Base-by-base conservation (phyloP, 1,140 invertebrate species). In the Cecropterus lyciades region DNA sequence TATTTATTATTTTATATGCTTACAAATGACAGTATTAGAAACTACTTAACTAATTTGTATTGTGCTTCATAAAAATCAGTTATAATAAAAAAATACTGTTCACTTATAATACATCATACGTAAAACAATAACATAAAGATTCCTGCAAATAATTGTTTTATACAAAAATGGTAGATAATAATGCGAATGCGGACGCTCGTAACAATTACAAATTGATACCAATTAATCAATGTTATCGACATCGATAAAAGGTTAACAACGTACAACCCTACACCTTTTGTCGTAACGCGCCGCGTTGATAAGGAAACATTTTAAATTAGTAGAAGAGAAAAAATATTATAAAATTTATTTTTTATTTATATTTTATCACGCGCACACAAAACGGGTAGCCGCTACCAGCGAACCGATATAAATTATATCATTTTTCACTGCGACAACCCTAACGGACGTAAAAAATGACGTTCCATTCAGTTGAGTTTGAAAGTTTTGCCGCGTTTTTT, bases 221-320 rank as follows among this genome's bases (percentile, higher is more conserved):
- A n/a, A 37, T 37, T 37, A 65, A 60, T 57, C 48, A 42, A 40
- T 70, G 40, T 45, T 55, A 69, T 72, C 73, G 74, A 69, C 51
- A 73, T 69, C 73, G 72, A 71, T 65, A 69, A 69, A 48, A 66
- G 33, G 24, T 48, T n/a, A 14, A 56, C 24, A 10, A n/a, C 30
- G 24, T 48, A 24, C 81, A 85, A 62, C 85, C 30, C 85, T 87
- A 86, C 59, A 55, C 48, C 83, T 85, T 88, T 88, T 87, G 87
- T 89, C 76, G 80, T 77, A 83, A 67, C 84, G 82, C 80, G 77
- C 84, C 83, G 85, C 85, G 89, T 89, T 91, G 89, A 91, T 91
- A 91, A 89, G 87, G 79, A 85, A 89, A 89, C 89, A 89, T 91
- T 89, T 85, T 87, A 91, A 91, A 91, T 91, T 91, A 91, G 89